Evolutionary conservation across 2,113 vertebrate species (phyloP).

Genomic region (Nothobranchius kuhntae): DNA sequence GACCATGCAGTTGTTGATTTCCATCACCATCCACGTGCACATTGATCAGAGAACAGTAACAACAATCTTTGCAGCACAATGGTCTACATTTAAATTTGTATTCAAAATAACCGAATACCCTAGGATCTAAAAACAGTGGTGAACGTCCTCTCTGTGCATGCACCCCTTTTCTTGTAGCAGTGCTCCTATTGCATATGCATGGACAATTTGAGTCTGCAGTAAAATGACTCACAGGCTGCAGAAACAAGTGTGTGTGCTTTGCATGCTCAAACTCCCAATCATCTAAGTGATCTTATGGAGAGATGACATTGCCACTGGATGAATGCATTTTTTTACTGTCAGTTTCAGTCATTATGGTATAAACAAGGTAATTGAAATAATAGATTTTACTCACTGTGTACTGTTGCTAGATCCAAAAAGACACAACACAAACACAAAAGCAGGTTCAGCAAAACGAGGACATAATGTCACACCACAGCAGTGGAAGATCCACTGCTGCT

Average conservation of each 20-base stretch:
- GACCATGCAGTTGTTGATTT: too few relatives aligned
- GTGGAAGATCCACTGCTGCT: constrained; percentile 22
- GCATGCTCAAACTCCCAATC: not conserved
- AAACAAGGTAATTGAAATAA: too few relatives aligned
- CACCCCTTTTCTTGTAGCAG: not conserved
- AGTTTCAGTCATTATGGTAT: too few relatives aligned
- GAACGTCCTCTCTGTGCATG: not conserved
- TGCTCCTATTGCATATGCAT: not conserved
- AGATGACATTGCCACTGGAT: too few relatives aligned
- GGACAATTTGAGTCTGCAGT: not conserved
- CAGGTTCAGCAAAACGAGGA: constrained; percentile 25
- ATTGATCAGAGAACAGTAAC: too few relatives aligned
- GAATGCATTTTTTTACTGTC: too few relatives aligned
- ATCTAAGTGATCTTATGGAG: not conserved
- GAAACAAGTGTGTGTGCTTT: not conserved
- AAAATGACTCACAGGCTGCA: not conserved
- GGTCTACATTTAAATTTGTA: not conserved
- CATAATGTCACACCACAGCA: constrained; percentile 23
- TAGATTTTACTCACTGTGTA: constrained; percentile 59
- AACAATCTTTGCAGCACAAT: too few relatives aligned
- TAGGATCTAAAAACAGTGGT: not conserved
- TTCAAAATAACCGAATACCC: not conserved
- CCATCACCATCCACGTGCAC: too few relatives aligned
- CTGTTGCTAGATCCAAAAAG: constrained; percentile 39
- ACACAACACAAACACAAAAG: constrained; percentile 31